Percentiles rank a stretch among this genome's conserved stretches.
phyloP scores from a whole-genome alignment of 1,140 invertebrate species.

The Drosophila tropicalis region DNA sequence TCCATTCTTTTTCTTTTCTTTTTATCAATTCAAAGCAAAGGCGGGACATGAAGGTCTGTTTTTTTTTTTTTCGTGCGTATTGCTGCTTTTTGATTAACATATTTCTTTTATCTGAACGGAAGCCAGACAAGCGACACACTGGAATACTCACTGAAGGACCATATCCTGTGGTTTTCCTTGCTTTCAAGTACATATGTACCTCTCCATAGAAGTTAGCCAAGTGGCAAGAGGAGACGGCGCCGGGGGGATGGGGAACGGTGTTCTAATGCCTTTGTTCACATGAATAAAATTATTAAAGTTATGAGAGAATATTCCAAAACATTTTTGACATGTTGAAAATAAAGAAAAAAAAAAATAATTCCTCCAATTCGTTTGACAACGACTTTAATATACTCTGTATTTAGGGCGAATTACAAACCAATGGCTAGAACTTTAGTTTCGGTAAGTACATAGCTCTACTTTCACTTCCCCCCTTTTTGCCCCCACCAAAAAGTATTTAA shows the following conservation, averaged over 20 bases:
- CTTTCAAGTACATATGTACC: neutral
- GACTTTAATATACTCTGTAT: neutral
- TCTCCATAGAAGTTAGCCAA: neutral
- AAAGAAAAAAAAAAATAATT: neutral
- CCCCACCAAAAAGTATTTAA: too few relatives aligned
- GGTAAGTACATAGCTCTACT: too few relatives aligned
- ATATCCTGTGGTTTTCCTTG: conserved; percentile 1
- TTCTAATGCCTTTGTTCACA: conserved; percentile 9
- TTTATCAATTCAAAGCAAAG: conserved; percentile 17
- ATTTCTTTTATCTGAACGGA: conserved; percentile 18
- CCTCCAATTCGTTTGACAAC: neutral
- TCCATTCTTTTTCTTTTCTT: neutral
- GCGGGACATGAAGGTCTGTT: conserved; percentile 12
- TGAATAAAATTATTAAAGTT: conserved; percentile 21
- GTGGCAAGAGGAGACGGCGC: conserved; percentile 6
- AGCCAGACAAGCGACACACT: neutral
- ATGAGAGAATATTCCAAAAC: conserved; percentile 2
- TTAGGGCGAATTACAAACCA: neutral
- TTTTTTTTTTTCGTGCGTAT: neutral
- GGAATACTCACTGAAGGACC: neutral
- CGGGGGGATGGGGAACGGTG: neutral
- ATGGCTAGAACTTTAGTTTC: too few relatives aligned
- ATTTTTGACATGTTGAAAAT: conserved; percentile 18
- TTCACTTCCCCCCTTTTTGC: too few relatives aligned
- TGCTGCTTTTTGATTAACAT: conserved; percentile 21